Conservation (phyloP, 1,140 invertebrate genomes). For the Bombus breviceps region DNA sequence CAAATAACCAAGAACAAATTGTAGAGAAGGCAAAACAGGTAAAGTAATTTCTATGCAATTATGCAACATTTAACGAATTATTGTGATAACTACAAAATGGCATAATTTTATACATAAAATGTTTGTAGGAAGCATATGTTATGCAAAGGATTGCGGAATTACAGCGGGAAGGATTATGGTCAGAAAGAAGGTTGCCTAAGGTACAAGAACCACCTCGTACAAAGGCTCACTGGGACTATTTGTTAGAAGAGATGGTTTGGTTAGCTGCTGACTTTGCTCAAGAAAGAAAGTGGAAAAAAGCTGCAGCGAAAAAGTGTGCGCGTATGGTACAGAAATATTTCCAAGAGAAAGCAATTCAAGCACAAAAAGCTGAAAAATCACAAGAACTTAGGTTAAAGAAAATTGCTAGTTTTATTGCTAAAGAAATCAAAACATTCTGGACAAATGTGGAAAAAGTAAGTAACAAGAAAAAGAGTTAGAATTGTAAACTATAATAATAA, state of each 20-base stretch:
- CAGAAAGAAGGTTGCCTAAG: conserved; percentile 95
- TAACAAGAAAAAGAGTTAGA: background rate
- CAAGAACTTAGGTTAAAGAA: conserved; percentile 93
- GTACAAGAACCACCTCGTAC: conserved; percentile 93
- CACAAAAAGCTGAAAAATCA: conserved; percentile 95
- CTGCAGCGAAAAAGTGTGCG: conserved; percentile 95
- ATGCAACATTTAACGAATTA: background rate
- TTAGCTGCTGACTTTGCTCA: conserved; percentile 98
- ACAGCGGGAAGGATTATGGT: conserved; percentile 96
- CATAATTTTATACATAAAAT: background rate
- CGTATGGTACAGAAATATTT: conserved; percentile 98
- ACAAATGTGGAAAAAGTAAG: conserved; percentile 95
- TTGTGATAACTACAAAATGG: too few species aligned
- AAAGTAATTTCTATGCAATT: background rate
- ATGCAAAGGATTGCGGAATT: conserved; percentile 95
- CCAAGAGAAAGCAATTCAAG: conserved; percentile 95
- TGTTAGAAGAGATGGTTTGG: conserved; percentile 99
- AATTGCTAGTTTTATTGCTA: conserved; percentile 95
- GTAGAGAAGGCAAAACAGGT: conserved; percentile 94
- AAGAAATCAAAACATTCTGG: conserved; percentile 98
- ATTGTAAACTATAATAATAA: conserved; percentile 14
- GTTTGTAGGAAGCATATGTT: conserved; percentile 91
- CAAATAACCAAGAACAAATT: conserved; percentile 88
- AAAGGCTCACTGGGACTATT: conserved; percentile 99
- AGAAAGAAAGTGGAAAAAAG: conserved; percentile 98